These are phyloP conservation scores for Ctenopoma kingsleyae DNA, from an alignment of 2,797 vertebrate genomes.

Conservation along the genomic window DNA sequence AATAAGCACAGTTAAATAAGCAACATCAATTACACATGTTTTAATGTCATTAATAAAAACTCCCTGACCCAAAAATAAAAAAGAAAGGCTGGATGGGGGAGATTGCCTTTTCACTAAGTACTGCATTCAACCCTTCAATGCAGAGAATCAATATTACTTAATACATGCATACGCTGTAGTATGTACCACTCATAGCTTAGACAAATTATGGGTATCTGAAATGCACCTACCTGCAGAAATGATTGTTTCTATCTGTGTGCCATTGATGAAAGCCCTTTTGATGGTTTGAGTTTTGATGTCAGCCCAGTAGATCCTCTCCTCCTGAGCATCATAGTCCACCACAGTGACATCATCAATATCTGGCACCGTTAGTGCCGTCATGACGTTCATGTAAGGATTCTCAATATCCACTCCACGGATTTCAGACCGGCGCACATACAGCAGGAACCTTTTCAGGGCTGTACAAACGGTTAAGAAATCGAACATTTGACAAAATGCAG, in stretches of 20 bases:
- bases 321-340: constrained; percentile 94
- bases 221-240: constrained; percentile 91
- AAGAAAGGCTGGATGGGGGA: no score
- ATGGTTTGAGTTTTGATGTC: constrained; percentile 98
- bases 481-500: background rate
- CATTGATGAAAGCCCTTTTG: constrained; percentile 96
- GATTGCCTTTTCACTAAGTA: no score
- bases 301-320: constrained; percentile 97
- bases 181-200: background rate
- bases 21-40: background rate
- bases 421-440: constrained; percentile 95
- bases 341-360: constrained; percentile 97
- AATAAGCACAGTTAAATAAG: background rate
- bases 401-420: constrained; percentile 98
- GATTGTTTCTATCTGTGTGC: constrained; percentile 95
- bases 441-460: constrained; percentile 95
- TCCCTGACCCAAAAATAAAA: background rate
- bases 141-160: background rate
- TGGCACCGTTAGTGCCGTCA: constrained; percentile 96
- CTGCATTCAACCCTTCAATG: no score
- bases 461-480: constrained; percentile 41
- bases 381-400: constrained; percentile 97
- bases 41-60: background rate
- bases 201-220: background rate
- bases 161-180: background rate